Evolutionary conservation across 2,113 vertebrate species (phyloP).

Genomic region (Phrynosoma platyrhinos): DNA sequence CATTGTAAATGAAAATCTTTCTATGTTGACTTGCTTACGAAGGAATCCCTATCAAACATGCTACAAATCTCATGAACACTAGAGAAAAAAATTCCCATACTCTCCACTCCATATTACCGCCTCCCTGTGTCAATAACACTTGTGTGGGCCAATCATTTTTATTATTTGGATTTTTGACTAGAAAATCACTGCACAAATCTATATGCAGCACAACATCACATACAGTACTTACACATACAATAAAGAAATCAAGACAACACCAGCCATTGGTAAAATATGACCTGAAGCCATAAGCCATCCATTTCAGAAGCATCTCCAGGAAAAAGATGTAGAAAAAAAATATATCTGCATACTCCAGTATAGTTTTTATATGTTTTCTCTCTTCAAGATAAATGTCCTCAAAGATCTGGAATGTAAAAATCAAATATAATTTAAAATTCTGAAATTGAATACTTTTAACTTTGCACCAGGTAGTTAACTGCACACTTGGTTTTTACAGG

Average conservation of each 20-base stretch:
- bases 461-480: neutral
- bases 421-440: slow-evolving; percentile 12
- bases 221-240: slow-evolving; percentile 84
- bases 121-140: neutral
- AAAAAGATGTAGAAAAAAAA: slow-evolving; percentile 94
- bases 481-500: too few relatives aligned
- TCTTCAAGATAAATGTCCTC: slow-evolving; percentile 89
- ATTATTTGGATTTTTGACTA: too few relatives aligned
- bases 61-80: neutral
- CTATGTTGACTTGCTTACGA: neutral
- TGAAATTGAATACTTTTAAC: slow-evolving; percentile 2
- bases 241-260: slow-evolving; percentile 96
- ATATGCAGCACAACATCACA: slow-evolving; percentile 11
- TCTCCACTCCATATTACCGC: neutral
- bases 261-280: slow-evolving; percentile 96
- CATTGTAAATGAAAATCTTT: neutral
- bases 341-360: slow-evolving; percentile 87
- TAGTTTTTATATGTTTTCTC: slow-evolving; percentile 73
- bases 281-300: slow-evolving; percentile 93
- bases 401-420: slow-evolving; percentile 84
- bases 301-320: slow-evolving; percentile 93
- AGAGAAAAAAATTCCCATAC: neutral
- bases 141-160: neutral
- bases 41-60: too few relatives aligned
- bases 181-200: neutral